These are phyloP conservation scores for Neofelis nebulosa DNA, from an alignment of 2,113 vertebrate species.

Conservation along the genomic window DNA sequence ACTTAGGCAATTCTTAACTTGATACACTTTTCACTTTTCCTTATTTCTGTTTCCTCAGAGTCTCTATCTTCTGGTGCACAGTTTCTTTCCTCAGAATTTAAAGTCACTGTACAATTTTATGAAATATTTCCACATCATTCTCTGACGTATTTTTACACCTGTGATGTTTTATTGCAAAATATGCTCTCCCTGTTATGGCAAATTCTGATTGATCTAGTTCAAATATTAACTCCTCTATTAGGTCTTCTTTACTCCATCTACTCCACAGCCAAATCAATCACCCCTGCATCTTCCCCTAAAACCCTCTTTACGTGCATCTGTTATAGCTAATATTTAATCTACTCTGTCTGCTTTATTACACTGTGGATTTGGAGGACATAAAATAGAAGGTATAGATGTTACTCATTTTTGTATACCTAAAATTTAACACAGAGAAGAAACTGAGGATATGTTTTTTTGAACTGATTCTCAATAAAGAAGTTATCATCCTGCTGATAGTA, in stretches of 20 bases:
- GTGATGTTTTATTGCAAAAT: not conserved
- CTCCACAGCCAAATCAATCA: not conserved
- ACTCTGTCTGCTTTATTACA: not conserved
- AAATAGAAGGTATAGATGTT: not conserved
- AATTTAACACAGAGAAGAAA: not conserved
- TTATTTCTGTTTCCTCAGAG: not conserved
- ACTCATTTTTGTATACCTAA: not conserved
- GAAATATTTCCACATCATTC: not conserved
- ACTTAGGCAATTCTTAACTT: not conserved
- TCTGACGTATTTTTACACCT: not conserved
- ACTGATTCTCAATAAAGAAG: not conserved
- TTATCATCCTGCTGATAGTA: not conserved
- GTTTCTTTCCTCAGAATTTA: not conserved
- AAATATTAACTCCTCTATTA: not conserved
- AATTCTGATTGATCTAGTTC: not conserved
- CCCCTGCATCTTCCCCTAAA: not conserved
- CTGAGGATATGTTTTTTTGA: not conserved
- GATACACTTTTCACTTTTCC: not conserved
- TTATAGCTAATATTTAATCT: not conserved
- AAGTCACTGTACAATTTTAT: not conserved
- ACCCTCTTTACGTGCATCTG: not conserved
- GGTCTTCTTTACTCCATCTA: not conserved
- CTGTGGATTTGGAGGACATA: not conserved
- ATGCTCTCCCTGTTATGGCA: not conserved
- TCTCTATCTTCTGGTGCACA: not conserved